A percentile compares a stretch with the other conserved stretches of the same genome.
phyloP scores from a whole-genome alignment of 2,113 vertebrate genomes.

The Mustela nigripes region DNA sequence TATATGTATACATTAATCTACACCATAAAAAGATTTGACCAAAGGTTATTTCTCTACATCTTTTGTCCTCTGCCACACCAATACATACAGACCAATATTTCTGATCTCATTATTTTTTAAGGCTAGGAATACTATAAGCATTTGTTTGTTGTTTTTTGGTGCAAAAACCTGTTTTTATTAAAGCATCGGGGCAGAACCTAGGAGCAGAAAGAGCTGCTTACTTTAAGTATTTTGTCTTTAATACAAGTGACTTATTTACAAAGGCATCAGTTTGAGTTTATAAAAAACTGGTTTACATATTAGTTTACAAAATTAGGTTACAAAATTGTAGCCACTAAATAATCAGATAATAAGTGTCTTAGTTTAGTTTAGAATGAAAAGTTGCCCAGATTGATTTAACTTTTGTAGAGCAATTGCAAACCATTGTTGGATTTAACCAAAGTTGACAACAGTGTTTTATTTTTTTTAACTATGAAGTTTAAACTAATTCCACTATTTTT shows the following conservation, averaged over 20 bases:
- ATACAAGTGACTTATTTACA: conserved; percentile 3
- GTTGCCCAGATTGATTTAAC: background rate
- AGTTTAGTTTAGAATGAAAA: conserved; percentile 35
- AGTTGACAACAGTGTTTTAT: background rate
- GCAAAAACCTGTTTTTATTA: background rate
- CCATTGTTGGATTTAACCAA: background rate
- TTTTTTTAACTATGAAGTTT: background rate
- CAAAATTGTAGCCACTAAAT: conserved; percentile 21
- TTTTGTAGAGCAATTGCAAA: conserved; percentile 12
- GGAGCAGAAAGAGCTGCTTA: background rate
- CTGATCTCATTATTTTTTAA: background rate
- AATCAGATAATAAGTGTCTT: conserved; percentile 4
- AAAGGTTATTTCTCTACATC: background rate
- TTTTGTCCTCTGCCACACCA: background rate
- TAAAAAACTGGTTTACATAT: conserved; percentile 13
- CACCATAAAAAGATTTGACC: background rate
- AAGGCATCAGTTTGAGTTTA: background rate
- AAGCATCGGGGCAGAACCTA: background rate
- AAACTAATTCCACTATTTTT: background rate
- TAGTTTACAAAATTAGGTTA: background rate
- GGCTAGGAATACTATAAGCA: background rate
- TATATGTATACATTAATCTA: background rate
- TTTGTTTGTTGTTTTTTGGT: background rate
- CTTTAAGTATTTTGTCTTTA: conserved; percentile 36
- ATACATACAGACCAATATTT: background rate